These are phyloP conservation scores for Pelobates fuscus DNA, from an alignment of 2,113 vertebrate genomes.

Conservation along the genomic window DNA sequence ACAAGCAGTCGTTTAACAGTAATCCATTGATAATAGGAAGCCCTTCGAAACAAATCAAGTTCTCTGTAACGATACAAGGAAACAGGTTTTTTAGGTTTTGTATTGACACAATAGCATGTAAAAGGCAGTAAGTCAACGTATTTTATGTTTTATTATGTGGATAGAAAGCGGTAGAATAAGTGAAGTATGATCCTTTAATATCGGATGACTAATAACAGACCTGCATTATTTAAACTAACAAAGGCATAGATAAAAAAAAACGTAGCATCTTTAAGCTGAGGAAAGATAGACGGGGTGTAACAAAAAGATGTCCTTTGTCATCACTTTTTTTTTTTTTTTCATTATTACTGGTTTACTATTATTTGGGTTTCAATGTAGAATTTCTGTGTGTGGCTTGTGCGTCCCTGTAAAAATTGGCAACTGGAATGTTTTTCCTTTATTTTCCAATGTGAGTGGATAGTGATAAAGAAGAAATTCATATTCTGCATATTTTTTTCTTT, in stretches of 20 bases:
- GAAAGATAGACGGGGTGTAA: background rate
- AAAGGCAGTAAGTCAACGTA: slow-evolving; percentile 2
- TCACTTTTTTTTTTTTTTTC: slow-evolving; percentile 38
- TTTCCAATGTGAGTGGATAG: background rate
- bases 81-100: background rate
- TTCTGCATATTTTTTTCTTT: background rate
- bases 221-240: slow-evolving; percentile 5
- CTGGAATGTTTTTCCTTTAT: background rate
- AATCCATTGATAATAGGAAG: background rate
- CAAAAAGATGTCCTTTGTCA: slow-evolving; percentile 41
- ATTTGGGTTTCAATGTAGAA: background rate
- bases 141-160: slow-evolving; percentile 37
- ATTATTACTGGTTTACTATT: slow-evolving; percentile 33
- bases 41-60: background rate
- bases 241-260: slow-evolving; percentile 24
- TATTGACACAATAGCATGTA: slow-evolving; percentile 1
- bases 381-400: background rate
- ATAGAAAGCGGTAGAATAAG: slow-evolving; percentile 14
- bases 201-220: slow-evolving; percentile 34
- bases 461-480: background rate
- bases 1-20: too few species aligned
- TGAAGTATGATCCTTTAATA: slow-evolving; percentile 39
- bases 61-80: background rate
- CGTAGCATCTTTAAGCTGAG: slow-evolving; percentile 20
- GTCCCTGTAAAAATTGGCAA: background rate